Conservation (phyloP, 1,140 invertebrate species). For the Aphelenchoides fujianensis region DNA sequence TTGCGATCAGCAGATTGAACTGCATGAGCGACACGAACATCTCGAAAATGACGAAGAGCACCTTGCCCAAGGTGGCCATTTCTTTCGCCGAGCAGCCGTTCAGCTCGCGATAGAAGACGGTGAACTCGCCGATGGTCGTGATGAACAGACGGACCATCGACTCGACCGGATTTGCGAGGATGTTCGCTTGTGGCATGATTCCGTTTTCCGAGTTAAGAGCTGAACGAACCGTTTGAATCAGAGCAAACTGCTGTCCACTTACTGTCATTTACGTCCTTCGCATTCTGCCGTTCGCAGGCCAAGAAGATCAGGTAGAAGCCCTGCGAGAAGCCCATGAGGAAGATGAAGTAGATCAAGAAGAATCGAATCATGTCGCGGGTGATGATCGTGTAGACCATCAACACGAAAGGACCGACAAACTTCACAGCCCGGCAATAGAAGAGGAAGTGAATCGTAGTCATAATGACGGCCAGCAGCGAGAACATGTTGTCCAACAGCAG, state of each 20-base stretch:
- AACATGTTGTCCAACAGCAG: constrained; percentile 76
- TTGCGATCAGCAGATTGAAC: constrained; percentile 97
- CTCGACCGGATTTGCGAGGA: constrained; percentile 72
- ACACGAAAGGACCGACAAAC: constrained; percentile 94
- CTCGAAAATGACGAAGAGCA: constrained; percentile 91
- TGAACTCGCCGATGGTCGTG: constrained; percentile 93
- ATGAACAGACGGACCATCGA: constrained; percentile 94
- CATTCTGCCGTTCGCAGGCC: constrained; percentile 30
- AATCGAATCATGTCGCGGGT: constrained; percentile 91
- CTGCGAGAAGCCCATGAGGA: constrained; percentile 96
- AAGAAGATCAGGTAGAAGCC: constrained; percentile 66
- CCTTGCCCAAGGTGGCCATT: constrained; percentile 67
- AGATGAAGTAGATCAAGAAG: constrained; percentile 90
- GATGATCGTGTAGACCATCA: constrained; percentile 90
- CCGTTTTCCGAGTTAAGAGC: not conserved
- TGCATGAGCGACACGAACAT: constrained; percentile 87
- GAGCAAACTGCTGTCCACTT: not conserved
- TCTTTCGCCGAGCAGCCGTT: constrained; percentile 63
- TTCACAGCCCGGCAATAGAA: constrained; percentile 85
- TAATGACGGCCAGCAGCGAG: constrained; percentile 82
- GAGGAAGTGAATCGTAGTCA: constrained; percentile 92
- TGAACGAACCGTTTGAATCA: not conserved
- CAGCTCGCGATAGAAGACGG: constrained; percentile 84
- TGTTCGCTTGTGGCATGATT: constrained; percentile 47
- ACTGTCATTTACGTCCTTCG: not conserved